Base-by-base conservation (phyloP, 2,888 invertebrate species). In the Aproaerema taeniolella region DNA sequence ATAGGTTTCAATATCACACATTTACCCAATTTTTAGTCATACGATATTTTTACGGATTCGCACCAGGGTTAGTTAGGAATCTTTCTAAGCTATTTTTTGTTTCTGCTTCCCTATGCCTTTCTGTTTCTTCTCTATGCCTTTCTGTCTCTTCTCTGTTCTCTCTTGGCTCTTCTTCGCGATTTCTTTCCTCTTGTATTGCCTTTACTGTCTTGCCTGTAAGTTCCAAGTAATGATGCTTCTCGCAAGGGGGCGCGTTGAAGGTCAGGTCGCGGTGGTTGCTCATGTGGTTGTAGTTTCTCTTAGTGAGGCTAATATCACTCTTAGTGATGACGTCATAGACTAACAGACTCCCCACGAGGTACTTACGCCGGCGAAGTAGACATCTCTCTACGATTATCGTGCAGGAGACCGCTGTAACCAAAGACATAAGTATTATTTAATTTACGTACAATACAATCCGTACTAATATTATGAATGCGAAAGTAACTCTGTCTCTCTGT, bases 331-430 rank as follows among this genome's bases (percentile, higher is more conserved):
- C 41, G 30, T 80, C 78, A 40, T 70, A 86, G 0, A 80, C 45
- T 8, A 34, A 16, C 1, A 72, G 40, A 1, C 55, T 46, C 0
- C 55, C 59, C 0, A 49, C 25, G 6, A n/a, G 8, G 39, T 71
- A 83, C 1, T 36, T 46, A 0, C 74, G 61, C 16, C 59, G 61
- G 17, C 70, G 56, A 1, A 82, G 39, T 0, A 83, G 50, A 41
- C 80, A 82, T 41, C 75, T 76, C 0, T 76, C 82, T 2, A 60
- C 59, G 15, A 53, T 67, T 35, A 86, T 79, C 49, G 80, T 73
- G 1, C 78, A 46, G 42, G 75, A 66, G 3, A 81, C 75, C 1
- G 83, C 85, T 85, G 67, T 7, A 70, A 72, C 29, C 33, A 38
- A 42, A 26, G 14, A 8, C 2, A 16, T 12, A 9, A n/a, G 24